Percentiles rank a stretch among this genome's conserved stretches.
Evolutionary conservation across 2,888 invertebrate species (phyloP).

Genomic region (Acronicta leporina): DNA sequence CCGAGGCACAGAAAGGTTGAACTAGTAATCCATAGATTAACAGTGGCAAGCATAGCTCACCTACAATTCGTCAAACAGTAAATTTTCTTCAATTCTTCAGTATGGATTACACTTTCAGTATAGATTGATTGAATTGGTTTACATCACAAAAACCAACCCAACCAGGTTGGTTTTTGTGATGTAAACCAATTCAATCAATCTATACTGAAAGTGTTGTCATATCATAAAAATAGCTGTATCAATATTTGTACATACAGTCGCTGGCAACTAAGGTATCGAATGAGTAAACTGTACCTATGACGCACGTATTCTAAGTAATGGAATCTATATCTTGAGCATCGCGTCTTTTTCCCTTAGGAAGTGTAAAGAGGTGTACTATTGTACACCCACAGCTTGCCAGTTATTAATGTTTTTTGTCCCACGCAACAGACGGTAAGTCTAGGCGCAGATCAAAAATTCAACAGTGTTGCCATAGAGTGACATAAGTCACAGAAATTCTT

Average conservation of each 20-base stretch:
- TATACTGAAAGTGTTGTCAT: neutral
- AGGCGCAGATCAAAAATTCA: no score
- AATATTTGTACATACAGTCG: conserved; percentile 27
- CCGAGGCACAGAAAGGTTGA: no score
- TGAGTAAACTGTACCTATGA: conserved; percentile 28
- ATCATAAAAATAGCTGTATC: conserved; percentile 35
- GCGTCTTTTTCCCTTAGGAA: neutral
- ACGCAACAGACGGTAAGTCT: no score
- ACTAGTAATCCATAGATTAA: no score
- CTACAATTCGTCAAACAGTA: no score
- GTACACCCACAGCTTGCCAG: no score
- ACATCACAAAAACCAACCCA: neutral
- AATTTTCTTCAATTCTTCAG: no score
- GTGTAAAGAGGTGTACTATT: neutral
- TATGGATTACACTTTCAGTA: neutral
- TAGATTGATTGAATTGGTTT: neutral
- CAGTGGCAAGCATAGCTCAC: no score
- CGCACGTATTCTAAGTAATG: conserved; percentile 14
- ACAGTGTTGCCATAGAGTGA: no score
- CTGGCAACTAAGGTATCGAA: conserved; percentile 21
- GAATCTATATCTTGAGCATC: conserved; percentile 1
- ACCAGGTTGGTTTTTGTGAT: neutral
- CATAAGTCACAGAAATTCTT: no score
- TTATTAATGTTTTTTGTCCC: no score
- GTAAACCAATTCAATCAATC: neutral